Evolutionary conservation across 2,113 vertebrate species (phyloP), one percentile per base, ranked within the genome.

Genomic region (Grammomys surdaster): DNA sequence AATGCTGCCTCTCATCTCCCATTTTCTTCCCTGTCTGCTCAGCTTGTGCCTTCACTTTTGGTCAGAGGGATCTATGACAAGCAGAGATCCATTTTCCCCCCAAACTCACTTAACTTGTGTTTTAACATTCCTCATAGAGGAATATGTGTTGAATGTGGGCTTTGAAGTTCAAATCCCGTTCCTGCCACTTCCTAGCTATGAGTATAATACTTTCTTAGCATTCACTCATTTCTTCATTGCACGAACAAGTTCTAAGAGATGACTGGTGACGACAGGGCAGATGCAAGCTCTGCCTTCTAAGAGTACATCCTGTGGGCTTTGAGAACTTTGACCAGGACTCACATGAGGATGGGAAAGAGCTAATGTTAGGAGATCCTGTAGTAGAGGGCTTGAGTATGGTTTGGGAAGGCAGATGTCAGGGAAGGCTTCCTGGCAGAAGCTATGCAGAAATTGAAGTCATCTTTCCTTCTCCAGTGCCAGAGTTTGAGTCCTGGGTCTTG

Each of bases 81-180:
- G n/a, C 19, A 36, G 72, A 28, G 40, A 40, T 40, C 40, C 40
- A 40, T 40, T 89, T 9, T 48, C 46, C 46, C 46, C 22, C 28
- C 31, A 88, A 88, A 51, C 22, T 58, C 31, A 13, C 19, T 51
- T 43, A 22, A 67, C 46, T 14, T 22, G 13, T 8, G 5, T 72
- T 58, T 40, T 16, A 84, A 67, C 63, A n/a, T 63, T 40, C 24
- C 70, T 67, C 81, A 10, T 11, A 7, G 46, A 70, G 31, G 16
- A 1, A 33, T 22, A 17, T 51, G 36, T 77, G 36, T 19, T 48
- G 56, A 36, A 36, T 48, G 28, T 10, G 19, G 12, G 3, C 4
- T 89, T 10, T 77, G 89, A 80, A 78, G 48, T 78, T 92, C 56
- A 84, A 24, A 90, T 54, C 58, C 70, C 24, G 10, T 84, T 88